Evolutionary conservation across 2,888 invertebrate genomes (phyloP).

Genomic region (Napeogenes inachia): DNA sequence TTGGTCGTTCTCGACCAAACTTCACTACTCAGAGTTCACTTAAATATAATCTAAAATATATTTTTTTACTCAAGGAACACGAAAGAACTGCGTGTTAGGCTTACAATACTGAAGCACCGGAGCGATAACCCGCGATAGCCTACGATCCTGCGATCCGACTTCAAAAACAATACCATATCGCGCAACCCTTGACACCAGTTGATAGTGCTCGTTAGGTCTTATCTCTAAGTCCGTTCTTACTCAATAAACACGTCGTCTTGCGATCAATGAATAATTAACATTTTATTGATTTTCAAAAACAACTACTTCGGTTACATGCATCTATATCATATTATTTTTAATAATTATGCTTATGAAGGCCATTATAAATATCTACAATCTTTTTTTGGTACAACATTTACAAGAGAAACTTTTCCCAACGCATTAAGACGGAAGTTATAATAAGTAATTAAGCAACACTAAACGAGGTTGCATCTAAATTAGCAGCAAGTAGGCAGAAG

Average conservation of each 20-base stretch:
- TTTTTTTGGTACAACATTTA: not conserved
- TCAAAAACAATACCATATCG: constrained; percentile 35
- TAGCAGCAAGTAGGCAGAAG: constrained; percentile 34
- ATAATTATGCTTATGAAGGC: too few species aligned
- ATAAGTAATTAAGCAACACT: constrained; percentile 45
- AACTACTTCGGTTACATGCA: not conserved
- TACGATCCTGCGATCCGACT: constrained; percentile 29
- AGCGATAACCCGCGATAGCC: constrained; percentile 35
- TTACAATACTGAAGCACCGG: constrained; percentile 20
- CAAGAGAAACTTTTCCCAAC: constrained; percentile 1
- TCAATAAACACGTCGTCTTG: constrained; percentile 8
- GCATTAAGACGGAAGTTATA: constrained; percentile 38
- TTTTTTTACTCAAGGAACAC: constrained; percentile 13
- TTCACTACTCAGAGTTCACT: constrained; percentile 2
- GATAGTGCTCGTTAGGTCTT: constrained; percentile 28
- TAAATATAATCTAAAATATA: not conserved
- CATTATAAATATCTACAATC: too few species aligned
- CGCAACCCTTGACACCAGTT: constrained; percentile 35
- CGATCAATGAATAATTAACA: not conserved
- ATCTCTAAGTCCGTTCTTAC: constrained; percentile 19
- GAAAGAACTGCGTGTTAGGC: constrained; percentile 25
- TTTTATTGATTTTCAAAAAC: not conserved
- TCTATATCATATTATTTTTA: too few species aligned
- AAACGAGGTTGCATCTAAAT: constrained; percentile 53
- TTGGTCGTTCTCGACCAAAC: constrained; percentile 27